phyloP scores from a whole-genome alignment of 2,888 invertebrate genomes.

The Platycheirus albimanus region DNA sequence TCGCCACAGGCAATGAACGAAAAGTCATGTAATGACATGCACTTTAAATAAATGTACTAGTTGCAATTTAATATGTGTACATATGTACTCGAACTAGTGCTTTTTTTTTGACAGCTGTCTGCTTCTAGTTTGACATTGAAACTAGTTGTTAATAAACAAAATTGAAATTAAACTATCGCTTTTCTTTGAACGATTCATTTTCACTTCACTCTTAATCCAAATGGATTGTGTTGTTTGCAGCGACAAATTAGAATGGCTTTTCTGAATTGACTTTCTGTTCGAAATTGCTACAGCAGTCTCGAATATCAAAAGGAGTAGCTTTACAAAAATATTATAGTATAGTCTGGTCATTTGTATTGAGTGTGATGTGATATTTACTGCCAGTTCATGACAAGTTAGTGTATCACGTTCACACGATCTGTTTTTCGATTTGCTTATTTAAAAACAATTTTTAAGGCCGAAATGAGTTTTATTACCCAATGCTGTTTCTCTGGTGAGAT shows the following conservation, averaged over 20 bases:
- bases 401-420: too few relatives aligned
- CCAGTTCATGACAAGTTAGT: neutral
- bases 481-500: too few relatives aligned
- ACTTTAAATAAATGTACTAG: too few relatives aligned
- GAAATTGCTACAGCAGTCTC: neutral
- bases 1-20: conserved; percentile 2
- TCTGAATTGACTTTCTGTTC: too few relatives aligned
- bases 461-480: too few relatives aligned
- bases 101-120: conserved; percentile 15
- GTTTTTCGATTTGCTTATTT: too few relatives aligned
- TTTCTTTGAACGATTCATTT: conserved; percentile 32
- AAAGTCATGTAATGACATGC: conserved; percentile 9
- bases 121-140: conserved; percentile 51
- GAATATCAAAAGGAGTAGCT: conserved; percentile 25
- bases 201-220: conserved; percentile 7
- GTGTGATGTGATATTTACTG: conserved; percentile 5
- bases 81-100: too few relatives aligned
- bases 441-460: too few relatives aligned
- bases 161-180: conserved; percentile 21
- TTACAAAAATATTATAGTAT: conserved; percentile 18
- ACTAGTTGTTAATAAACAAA: conserved; percentile 17
- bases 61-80: too few relatives aligned
- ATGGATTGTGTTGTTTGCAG: conserved; percentile 27
- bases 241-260: too few relatives aligned
- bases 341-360: conserved; percentile 15